Percentiles rank a stretch among this genome's conserved stretches.
Conservation (phyloP, 2,113 vertebrate genomes). For the Oceanites oceanicus region DNA sequence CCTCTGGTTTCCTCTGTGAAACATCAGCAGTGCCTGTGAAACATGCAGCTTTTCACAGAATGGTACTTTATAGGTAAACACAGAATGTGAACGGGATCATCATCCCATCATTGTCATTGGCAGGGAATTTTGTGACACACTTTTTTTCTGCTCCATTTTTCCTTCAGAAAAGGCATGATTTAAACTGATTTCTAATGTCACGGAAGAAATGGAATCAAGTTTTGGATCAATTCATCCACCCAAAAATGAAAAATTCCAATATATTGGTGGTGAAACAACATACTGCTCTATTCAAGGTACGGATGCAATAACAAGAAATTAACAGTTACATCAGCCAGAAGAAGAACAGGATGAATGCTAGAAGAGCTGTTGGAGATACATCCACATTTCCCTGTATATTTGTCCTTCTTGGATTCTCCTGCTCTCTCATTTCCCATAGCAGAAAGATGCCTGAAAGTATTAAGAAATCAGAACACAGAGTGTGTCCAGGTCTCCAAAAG, state of each 20-base stretch:
- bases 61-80: not conserved
- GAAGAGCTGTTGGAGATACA: not conserved
- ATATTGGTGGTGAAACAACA: not conserved
- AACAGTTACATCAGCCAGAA: not conserved
- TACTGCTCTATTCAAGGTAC: not conserved
- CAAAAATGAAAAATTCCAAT: not conserved
- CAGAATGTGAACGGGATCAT: not conserved
- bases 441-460: not conserved
- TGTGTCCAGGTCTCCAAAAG: not conserved
- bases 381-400: not conserved
- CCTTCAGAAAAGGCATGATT: not conserved
- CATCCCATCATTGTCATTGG: not conserved
- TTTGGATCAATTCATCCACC: not conserved
- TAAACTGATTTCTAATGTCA: not conserved
- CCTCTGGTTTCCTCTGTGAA: not conserved
- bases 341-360: not conserved
- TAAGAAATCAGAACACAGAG: not conserved
- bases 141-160: not conserved
- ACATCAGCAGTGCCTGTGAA: not conserved
- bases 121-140: not conserved
- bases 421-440: not conserved
- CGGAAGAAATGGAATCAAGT: not conserved
- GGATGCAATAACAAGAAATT: not conserved
- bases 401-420: not conserved
- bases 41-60: not conserved